A percentile compares a stretch with the other conserved stretches of the same genome.
Evolutionary conservation across 2,113 vertebrate genomes (phyloP).

Genomic region (Hippolais icterina): DNA sequence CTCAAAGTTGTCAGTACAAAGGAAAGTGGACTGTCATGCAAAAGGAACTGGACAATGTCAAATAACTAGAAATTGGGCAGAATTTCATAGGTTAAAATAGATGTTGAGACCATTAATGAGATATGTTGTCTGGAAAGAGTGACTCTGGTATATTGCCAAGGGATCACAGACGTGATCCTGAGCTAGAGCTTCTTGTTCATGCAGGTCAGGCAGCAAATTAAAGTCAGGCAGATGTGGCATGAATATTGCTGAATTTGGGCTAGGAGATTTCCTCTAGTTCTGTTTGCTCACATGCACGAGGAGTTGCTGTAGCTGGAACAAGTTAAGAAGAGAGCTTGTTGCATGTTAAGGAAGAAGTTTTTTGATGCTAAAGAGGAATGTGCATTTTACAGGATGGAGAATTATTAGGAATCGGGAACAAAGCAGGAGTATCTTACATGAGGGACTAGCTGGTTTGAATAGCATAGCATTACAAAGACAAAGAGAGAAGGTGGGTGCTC

Average conservation of each 20-base stretch:
- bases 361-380: not conserved
- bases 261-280: not conserved
- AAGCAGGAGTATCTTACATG: not conserved
- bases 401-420: not conserved
- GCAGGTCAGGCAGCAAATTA: not conserved
- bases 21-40: not conserved
- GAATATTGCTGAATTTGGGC: not conserved
- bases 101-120: not conserved
- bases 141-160: rapidly evolving
- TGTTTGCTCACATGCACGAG: not conserved
- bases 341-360: not conserved
- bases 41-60: not conserved
- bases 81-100: not conserved
- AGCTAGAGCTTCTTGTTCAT: not conserved
- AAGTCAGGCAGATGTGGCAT: not conserved
- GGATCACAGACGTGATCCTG: not conserved
- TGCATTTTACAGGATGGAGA: not conserved
- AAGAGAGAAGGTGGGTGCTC: not conserved
- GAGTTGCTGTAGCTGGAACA: not conserved
- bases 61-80: not conserved
- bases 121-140: not conserved
- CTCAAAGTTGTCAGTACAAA: not conserved
- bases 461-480: not conserved
- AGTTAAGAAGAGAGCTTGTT: not conserved
- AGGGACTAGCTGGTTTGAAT: not conserved